Base-by-base conservation (phyloP, 2,888 invertebrate genomes). In the Trachelus stipa region DNA sequence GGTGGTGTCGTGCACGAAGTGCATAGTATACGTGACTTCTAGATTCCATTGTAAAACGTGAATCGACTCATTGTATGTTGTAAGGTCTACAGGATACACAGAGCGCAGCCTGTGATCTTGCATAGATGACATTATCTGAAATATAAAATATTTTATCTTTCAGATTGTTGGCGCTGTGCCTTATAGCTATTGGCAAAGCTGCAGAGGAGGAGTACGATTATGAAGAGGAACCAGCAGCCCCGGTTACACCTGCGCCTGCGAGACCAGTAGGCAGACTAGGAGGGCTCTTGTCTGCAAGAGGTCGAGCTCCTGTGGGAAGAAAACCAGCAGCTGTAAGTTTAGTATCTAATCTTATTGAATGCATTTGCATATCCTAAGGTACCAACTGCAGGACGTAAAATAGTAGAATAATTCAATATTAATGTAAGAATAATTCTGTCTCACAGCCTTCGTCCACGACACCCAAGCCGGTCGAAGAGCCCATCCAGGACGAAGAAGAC, bases 401-500 rank as follows among this genome's bases (percentile, higher is more conserved):
- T 69, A 11, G 34, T 31, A 74, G 23, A 37, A 31, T 30, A 69
- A 78, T 71, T n/a, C 6, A 34, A 31, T 76, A 34, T 23, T 34
- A 31, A 12, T 23, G 23, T 12, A 31, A 31, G n/a, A 35, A 35
- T 40, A 11, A 73, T 69, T 30, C 11, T 35, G 74, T 73, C 33
- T 30, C 40, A 2, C 79, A 88, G 88, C 77, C 84, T 12, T 85
- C 87, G 11, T 84, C 89, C 68, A 89, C 89, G 73, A 89, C 89
- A 34, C 81, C 86, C 6, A 89, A 89, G 73, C 86, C 89, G 15
- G 83, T 85, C 4, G 89, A 89, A 76, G 84, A 84, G 73, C 78
- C 82, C 12, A 80, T 77, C 31, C 87, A 90, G 78, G 92, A 91
- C 73, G 92, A 92, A 75, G 93, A 92, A 69, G 93, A 92, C 71